phyloP scores from a whole-genome alignment of 2,113 vertebrate species.

The Rousettus leschenaultii region DNA sequence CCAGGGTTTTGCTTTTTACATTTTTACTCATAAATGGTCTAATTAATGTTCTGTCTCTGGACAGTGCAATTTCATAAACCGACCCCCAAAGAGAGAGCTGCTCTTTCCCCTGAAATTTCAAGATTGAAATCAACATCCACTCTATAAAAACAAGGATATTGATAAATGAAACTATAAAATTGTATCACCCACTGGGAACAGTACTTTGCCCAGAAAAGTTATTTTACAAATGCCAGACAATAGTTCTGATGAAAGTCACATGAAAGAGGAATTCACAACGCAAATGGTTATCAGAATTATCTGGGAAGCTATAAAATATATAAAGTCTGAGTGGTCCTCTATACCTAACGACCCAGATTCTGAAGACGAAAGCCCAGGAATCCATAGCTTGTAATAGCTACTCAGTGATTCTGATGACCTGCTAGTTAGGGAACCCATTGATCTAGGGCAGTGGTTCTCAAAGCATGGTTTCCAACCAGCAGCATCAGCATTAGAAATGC shows the following conservation, averaged over 20 bases:
- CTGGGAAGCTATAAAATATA: background rate
- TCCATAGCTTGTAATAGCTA: background rate
- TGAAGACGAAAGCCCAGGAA: background rate
- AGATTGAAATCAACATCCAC: slow-evolving; percentile 42
- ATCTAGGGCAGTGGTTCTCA: background rate
- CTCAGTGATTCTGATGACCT: background rate
- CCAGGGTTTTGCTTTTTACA: slow-evolving; percentile 26
- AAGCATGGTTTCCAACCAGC: background rate
- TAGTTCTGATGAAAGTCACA: background rate
- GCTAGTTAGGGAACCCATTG: background rate
- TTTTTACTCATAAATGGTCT: slow-evolving; percentile 44
- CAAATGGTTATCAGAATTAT: background rate
- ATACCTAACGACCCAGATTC: background rate
- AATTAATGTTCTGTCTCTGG: slow-evolving; percentile 59
- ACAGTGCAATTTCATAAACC: slow-evolving; percentile 53
- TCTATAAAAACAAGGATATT: slow-evolving; percentile 35
- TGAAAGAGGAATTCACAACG: background rate
- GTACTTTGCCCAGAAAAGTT: background rate
- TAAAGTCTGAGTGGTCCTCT: background rate
- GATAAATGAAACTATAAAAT: slow-evolving; percentile 53
- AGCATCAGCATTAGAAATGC: background rate
- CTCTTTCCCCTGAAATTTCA: slow-evolving; percentile 40
- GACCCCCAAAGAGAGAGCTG: slow-evolving; percentile 28
- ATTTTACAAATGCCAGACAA: slow-evolving; percentile 36
- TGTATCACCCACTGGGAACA: slow-evolving; percentile 7